Evolutionary conservation across 2,888 invertebrate genomes (phyloP), one percentile per base, ranked within the genome.

Genomic region (Ophonus ardosiacus): DNA sequence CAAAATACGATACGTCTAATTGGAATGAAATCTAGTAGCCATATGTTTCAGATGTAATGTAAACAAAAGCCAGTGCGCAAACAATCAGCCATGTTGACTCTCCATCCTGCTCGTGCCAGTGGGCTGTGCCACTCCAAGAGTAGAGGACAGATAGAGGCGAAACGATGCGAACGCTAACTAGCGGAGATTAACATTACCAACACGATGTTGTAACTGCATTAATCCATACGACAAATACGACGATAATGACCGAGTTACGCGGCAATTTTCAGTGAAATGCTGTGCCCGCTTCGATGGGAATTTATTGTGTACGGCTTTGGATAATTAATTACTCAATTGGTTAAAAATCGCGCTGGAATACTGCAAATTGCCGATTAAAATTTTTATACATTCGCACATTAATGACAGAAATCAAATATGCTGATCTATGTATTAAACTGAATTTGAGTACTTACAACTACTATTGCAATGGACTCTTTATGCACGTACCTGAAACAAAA

Each of bases 101-200:
- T n/a, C 21, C 15, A 61, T 84, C 78, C 61, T 61, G 15, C 57
- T 83, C 61, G 13, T 56, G 51, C 84, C 40, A 7, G 13, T n/a
- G 15, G 7, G 6, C 21, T 18, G 21, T 31, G 31, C 63, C 63
- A 17, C 15, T 74, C 18, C 15, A 21, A 43, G 8, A 13, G 76
- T 7, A 18, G 56, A 56, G 40, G 57, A 78, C 21, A 21, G 78
- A 78, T 1, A 63, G 61, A 83, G 56, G n/a, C 43, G 65, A 24
- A 78, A 57, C 57, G 78, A 78, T 59, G 63, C 61, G n/a, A 31
- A 24, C 76, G 84, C 63, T 84, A 84, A 84, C 84, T 84, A 63
- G 76, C 78, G 84, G 78, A 85, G 84, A 85, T 85, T 85, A 85
- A 68, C 84, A 85, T 85, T 68, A 79, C 84, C 63, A 85, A 40